These are phyloP conservation scores for Otus sunia DNA, from an alignment of 2,113 vertebrate genomes.

Conservation along the genomic window DNA sequence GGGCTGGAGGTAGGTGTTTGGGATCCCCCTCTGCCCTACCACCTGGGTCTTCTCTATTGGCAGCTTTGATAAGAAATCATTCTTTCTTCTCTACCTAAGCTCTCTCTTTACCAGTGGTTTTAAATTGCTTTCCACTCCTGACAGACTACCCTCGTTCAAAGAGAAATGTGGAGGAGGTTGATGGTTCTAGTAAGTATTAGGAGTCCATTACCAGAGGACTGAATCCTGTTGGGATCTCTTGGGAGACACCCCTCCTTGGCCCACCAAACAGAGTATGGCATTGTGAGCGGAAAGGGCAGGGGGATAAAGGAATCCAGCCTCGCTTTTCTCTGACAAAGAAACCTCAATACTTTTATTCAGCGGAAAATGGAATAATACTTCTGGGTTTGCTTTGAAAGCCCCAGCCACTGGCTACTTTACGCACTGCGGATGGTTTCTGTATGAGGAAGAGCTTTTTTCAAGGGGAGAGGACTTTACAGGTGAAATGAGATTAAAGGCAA, in stretches of 20 bases:
- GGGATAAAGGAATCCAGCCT: conserved; percentile 48
- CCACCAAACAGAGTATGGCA: conserved; percentile 46
- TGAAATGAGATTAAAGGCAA: not conserved
- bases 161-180: conserved; percentile 70
- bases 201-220: conserved; percentile 60
- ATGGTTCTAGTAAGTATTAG: not conserved
- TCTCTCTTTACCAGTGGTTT: conserved; percentile 83
- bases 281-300: not conserved
- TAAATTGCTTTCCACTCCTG: conserved; percentile 84
- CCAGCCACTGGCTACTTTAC: not conserved
- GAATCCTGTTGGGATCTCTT: conserved; percentile 37
- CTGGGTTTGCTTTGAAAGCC: not conserved
- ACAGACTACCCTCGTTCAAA: conserved; percentile 87
- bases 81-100: conserved; percentile 54
- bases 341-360: conserved; percentile 38
- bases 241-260: conserved; percentile 16
- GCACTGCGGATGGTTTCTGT: not conserved
- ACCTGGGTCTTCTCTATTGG: conserved; percentile 81
- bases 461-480: not conserved
- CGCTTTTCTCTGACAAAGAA: conserved; percentile 5
- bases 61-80: conserved; percentile 81
- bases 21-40: conserved; percentile 73
- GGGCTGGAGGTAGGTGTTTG: conserved; percentile 18
- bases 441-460: not conserved
- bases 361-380: not conserved